Percentiles rank a stretch among this genome's conserved stretches.
Evolutionary conservation across 2,113 vertebrate species (phyloP).

Genomic region (Nesospiza acunhae): DNA sequence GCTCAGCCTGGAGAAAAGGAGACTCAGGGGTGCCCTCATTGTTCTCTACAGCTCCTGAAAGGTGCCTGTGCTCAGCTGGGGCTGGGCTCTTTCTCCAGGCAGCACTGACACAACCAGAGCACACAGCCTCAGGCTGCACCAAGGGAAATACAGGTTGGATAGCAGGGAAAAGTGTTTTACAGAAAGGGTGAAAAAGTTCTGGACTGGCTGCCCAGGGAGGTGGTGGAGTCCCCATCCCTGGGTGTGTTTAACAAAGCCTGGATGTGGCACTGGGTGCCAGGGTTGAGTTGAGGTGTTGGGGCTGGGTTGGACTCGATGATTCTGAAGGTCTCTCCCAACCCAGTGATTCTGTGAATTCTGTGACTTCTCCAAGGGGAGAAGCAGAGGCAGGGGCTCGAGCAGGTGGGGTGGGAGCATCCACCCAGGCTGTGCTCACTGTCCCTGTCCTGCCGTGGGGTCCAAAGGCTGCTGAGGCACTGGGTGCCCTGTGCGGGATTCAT

Average conservation of each 20-base stretch:
- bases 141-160: no score
- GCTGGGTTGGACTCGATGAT: neutral
- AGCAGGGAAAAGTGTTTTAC: no score
- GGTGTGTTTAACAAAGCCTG: neutral
- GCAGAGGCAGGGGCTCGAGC: neutral
- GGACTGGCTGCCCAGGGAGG: no score
- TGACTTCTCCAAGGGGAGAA: neutral
- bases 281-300: neutral
- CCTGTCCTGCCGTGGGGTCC: rapidly evolving
- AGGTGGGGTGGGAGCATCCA: neutral
- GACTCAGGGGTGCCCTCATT: neutral
- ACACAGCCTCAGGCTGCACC: neutral
- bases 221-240: neutral
- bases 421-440: neutral
- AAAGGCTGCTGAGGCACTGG: neutral
- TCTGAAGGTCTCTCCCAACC: neutral
- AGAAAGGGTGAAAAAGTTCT: no score
- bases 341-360: neutral
- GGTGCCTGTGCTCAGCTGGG: neutral
- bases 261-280: neutral
- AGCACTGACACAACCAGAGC: neutral
- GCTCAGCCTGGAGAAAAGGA: neutral
- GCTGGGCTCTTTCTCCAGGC: neutral
- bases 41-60: neutral
- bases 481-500: rapidly evolving